phyloP scores from a whole-genome alignment of 2,797 vertebrate species.

The Limnodromus scolopaceus region DNA sequence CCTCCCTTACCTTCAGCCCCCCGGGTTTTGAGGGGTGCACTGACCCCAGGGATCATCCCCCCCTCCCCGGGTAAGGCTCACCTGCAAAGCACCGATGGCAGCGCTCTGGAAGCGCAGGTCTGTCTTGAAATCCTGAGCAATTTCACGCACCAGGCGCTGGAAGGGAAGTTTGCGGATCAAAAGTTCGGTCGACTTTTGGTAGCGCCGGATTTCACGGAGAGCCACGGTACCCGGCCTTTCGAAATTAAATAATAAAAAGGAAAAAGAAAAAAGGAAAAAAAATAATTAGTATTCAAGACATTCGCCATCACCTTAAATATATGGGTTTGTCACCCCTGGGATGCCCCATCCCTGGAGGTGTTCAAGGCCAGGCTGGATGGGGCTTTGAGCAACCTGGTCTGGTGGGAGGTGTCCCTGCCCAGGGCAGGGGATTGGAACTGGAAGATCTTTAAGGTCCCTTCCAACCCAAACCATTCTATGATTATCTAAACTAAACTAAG shows the following conservation, averaged over 20 bases:
- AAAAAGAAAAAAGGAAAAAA: background rate
- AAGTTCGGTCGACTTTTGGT: constrained; percentile 87
- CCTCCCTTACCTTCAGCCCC: background rate
- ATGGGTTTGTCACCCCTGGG: accelerated
- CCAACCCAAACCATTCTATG: background rate
- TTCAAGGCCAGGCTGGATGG: background rate
- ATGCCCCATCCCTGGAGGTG: background rate
- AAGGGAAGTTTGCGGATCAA: constrained; percentile 87
- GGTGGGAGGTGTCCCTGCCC: background rate
- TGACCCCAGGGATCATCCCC: background rate
- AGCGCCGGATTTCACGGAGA: constrained; percentile 85
- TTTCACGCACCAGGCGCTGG: constrained; percentile 86
- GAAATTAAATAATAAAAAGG: background rate
- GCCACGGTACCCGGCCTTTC: constrained; percentile 85
- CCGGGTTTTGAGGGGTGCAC: background rate
- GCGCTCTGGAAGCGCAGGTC: constrained; percentile 88
- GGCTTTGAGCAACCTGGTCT: background rate
- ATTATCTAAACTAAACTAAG: background rate
- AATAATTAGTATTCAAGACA: background rate
- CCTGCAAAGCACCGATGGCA: constrained; percentile 88
- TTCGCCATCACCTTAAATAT: background rate
- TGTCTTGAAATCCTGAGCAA: constrained; percentile 89
- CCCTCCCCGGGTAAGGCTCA: background rate
- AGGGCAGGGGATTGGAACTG: background rate
- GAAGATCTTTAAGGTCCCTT: background rate